Evolutionary conservation across 2,113 vertebrate genomes (phyloP).

Genomic region (Microcebus griseorufus): DNA sequence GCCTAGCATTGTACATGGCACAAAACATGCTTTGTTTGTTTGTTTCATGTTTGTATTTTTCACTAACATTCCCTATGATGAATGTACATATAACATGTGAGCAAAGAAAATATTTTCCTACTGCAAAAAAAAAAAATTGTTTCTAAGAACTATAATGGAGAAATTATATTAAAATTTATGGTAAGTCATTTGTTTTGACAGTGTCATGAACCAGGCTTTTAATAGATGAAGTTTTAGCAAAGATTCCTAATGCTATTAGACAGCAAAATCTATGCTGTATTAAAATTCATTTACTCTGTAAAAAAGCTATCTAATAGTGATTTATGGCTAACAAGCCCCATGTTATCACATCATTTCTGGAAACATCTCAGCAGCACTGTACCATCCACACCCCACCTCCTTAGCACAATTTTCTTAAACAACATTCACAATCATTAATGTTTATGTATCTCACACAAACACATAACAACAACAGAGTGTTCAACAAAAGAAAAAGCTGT

Average conservation of each 20-base stretch:
- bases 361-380: background rate
- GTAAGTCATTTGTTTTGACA: conserved; percentile 55
- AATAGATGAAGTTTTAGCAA: conserved; percentile 31
- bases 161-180: conserved; percentile 31
- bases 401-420: conserved; percentile 12
- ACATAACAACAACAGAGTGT: background rate
- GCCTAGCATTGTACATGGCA: background rate
- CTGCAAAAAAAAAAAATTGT: background rate
- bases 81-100: background rate
- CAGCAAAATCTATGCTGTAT: background rate
- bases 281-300: conserved; percentile 16
- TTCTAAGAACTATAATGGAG: conserved; percentile 1
- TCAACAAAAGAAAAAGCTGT: background rate
- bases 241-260: conserved; percentile 7
- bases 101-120: conserved; percentile 5
- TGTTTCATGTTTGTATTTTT: background rate
- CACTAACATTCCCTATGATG: background rate
- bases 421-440: background rate
- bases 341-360: conserved; percentile 18
- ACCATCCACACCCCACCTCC: background rate
- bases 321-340: conserved; percentile 30
- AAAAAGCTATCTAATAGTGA: conserved; percentile 13
- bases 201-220: background rate
- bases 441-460: background rate
- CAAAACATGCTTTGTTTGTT: background rate